Evolutionary conservation across 2,888 invertebrate species (phyloP), one percentile per base, ranked within the genome.

Genomic region (Athetis lepigone): DNA sequence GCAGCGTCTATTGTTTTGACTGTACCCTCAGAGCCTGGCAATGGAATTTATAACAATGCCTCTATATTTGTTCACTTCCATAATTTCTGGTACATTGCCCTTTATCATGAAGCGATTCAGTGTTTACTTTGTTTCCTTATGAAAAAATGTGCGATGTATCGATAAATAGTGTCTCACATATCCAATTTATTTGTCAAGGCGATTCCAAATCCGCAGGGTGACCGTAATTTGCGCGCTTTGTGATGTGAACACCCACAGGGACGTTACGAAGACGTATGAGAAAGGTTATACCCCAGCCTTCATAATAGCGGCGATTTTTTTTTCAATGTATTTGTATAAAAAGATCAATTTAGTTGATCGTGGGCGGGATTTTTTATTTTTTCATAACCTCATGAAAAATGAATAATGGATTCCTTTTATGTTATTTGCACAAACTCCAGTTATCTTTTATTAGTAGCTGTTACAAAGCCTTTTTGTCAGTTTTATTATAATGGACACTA

Each of bases 161-260:
- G 86, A 89, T 87, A 89, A 86, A 90, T 89, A 85, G 75, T 84
- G 82, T 87, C 81, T 88, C 88, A 66, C 82, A 80, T 87, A 90
- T 89, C 88, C 90, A 91, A 92, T 92, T 92, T 92, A 92, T 84
- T 78, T 88, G 82, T 88, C 88, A 91, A 91, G 88, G 89, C 83
- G 74, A 83, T 82, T 83, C 82, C 59, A 79, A 87, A 82, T 84
- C 85, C 85, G 39, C 57, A 68, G 85, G 85, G 82, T 77, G 80
- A 79, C 77, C 82, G 82, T 82, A 82, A 84, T 84, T 82, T 80
- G 77, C 81, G 79, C 79, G 81, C 84, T 85, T 87, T 87, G 85
- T 86, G 87, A 89, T 86, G 84, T 59, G 66, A 82, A 81, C 72
- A 77, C 78, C 84, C 80, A 61, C 57, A 52, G 85, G 88, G 77